Evolutionary conservation across 2,797 vertebrate species (phyloP), one percentile per base, ranked within the genome.

Genomic region (Rhabdophis nuchalis): DNA sequence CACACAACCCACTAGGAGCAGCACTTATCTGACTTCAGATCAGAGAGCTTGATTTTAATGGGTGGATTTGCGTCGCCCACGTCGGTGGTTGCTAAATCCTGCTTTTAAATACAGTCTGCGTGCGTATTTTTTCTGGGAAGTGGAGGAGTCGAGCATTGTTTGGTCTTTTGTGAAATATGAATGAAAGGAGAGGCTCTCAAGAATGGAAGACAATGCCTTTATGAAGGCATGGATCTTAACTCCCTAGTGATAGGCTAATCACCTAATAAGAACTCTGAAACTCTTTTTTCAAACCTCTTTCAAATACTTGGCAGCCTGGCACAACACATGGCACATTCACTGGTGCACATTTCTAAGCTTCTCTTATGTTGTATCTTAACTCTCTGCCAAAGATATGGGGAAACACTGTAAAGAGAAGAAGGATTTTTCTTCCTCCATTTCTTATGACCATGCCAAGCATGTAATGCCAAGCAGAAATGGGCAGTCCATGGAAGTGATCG

Each of bases 101-200:
- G 91, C 94, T 95, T 96, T 96, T 96, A 96, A 95, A 96, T 96
- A 93, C 87, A 86, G 91, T 0, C 60, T 97, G 96, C 94, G 94
- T 96, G 95, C 96, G 96, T 97, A 97, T 97, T 96, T 96, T 96
- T 92, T 96, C 96, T 93, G 96, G 95, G 93, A 96, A 94, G 94
- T 91, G 90, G 96, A 95, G 92, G 95, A 94, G 93, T 91, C 92
- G 95, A 88, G 92, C 92, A 96, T 60, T 93, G 92, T 93, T 92
- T 92, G 94, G 56, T 94, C 94, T 95, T 94, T 96, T 95, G 93
- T 95, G 95, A 95, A 96, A 95, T 11, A 52, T 72, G 89, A 96
- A 90, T 92, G 92, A 60, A 29, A 92, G 93, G 92, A 94, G 93
- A 92, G 91, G 91, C 94, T 88, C 94, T 64, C 92, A 96, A 95